A percentile compares a stretch with the other conserved stretches of the same genome.
Evolutionary conservation across 1,140 invertebrate genomes (phyloP).

Genomic region (Aphelenchoides avenae): DNA sequence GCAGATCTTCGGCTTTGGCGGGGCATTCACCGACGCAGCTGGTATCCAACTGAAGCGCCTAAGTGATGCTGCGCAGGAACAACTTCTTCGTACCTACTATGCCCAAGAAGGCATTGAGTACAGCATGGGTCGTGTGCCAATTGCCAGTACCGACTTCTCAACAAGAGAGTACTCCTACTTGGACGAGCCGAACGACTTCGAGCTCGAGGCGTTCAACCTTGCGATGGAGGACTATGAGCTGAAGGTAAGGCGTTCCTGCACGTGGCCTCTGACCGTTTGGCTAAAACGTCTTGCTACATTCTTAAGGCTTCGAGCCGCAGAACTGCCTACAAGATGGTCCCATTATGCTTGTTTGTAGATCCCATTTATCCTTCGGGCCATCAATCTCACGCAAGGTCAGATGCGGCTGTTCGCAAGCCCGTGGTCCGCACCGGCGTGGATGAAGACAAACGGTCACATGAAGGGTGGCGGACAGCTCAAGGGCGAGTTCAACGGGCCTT

Average conservation of each 20-base stretch:
- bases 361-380: slow-evolving; percentile 67
- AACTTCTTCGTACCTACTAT: not conserved
- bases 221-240: slow-evolving; percentile 69
- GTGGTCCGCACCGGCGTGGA: slow-evolving; percentile 73
- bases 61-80: not conserved
- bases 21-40: slow-evolving; percentile 62
- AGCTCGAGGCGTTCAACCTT: slow-evolving; percentile 69
- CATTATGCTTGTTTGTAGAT: slow-evolving; percentile 63
- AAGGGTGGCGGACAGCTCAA: slow-evolving; percentile 66
- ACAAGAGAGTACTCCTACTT: slow-evolving; percentile 70
- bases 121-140: slow-evolving; percentile 72
- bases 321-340: not conserved
- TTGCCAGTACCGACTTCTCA: slow-evolving; percentile 78
- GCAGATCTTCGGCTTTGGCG: slow-evolving; percentile 32
- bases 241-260: slow-evolving; percentile 47
- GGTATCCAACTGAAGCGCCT: slow-evolving; percentile 54
- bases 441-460: slow-evolving; percentile 74
- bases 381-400: slow-evolving; percentile 58
- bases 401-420: slow-evolving; percentile 69
- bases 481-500: slow-evolving; percentile 64
- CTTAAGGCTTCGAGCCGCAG: too few relatives aligned
- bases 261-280: too few relatives aligned
- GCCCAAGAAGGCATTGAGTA: slow-evolving; percentile 66
- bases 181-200: slow-evolving; percentile 66
- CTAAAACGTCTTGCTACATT: too few relatives aligned